Conservation (phyloP, 2,797 vertebrate species). For the Distichodus sexfasciatus region DNA sequence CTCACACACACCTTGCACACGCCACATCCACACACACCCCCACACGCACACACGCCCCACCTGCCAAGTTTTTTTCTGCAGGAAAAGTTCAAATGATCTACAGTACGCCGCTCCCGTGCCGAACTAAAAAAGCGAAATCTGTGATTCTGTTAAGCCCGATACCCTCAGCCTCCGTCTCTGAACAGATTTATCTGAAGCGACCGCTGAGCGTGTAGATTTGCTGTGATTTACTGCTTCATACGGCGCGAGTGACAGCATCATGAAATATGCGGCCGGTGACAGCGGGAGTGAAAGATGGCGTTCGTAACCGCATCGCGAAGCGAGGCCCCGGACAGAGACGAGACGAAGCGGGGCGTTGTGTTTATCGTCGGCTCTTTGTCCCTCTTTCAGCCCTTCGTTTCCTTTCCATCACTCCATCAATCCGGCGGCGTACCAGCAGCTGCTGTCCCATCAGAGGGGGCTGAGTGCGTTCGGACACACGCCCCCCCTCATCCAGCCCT, state of each 20-base stretch:
- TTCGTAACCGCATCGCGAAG: not conserved
- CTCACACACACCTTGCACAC: no score
- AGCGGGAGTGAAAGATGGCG: constrained; percentile 18
- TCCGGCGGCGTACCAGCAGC: constrained; percentile 89
- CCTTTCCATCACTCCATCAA: constrained; percentile 89
- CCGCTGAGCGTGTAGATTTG: not conserved
- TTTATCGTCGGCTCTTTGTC: constrained; percentile 29
- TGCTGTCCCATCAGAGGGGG: constrained; percentile 86
- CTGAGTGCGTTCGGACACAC: constrained; percentile 88
- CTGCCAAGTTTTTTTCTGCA: no score
- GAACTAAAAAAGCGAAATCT: no score
- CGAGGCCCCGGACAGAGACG: constrained; percentile 6
- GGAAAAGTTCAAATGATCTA: no score
- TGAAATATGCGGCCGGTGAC: constrained; percentile 21
- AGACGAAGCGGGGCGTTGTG: constrained; percentile 11
- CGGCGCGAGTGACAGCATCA: constrained; percentile 5
- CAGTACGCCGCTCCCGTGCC: no score
- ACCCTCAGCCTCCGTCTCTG: not conserved
- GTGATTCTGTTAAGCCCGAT: no score
- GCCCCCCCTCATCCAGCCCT: constrained; percentile 84
- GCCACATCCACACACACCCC: no score
- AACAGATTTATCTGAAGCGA: not conserved
- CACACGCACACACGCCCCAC: no score
- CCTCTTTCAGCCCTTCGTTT: constrained; percentile 81
- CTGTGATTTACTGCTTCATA: constrained; percentile 30